Evolutionary conservation across 2,113 vertebrate species (phyloP), one percentile per base, ranked within the genome.

Genomic region (Seriola quinqueradiata): DNA sequence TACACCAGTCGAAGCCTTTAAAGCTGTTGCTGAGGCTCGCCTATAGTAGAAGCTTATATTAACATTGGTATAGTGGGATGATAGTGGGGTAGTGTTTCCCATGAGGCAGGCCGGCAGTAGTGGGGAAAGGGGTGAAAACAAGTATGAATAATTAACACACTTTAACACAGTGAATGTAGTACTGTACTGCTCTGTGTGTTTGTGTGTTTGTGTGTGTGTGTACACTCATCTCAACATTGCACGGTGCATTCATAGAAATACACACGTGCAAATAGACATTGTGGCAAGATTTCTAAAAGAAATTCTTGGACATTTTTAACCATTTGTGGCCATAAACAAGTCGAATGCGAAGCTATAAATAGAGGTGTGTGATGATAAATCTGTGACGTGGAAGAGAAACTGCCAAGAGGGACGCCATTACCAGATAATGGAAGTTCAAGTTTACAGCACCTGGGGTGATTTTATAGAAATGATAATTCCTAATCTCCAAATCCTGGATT

Each of bases 61-160:
- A 6, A 46, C 60, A 82, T 57, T 69, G n/a, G 25, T 76, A 28
- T 36, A 72, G 40, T 52, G 19, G 10, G 21, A 61, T 77, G 44
- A 60, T 59, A 52, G 46, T 64, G 60, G 61, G 42, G 60, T 74
- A 52, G 70, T 72, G 64, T 71, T 81, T 77, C 65, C 64, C 72
- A 48, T 46, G 75, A 92, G 76, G 57, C 38, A 74, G 60, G 77
- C 48, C 19, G 67, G 42, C 25, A 9, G 44, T 55, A 52, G 54
- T 65, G 66, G 55, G 64, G 57, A 32, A 34, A 73, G n/a, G 28
- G 81, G 3, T 66, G 23, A 69, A 70, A 75, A 73, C 40, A 50
- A 72, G 74, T 77, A 71, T 79, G 55, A 86, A 87, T 82, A 82
- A 89, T 79, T 64, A 76, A 83, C 75, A 58, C 52, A 57, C 21